These are phyloP conservation scores for Sarcoramphus papa DNA, from an alignment of 2,797 vertebrate genomes.

Conservation along the genomic window DNA sequence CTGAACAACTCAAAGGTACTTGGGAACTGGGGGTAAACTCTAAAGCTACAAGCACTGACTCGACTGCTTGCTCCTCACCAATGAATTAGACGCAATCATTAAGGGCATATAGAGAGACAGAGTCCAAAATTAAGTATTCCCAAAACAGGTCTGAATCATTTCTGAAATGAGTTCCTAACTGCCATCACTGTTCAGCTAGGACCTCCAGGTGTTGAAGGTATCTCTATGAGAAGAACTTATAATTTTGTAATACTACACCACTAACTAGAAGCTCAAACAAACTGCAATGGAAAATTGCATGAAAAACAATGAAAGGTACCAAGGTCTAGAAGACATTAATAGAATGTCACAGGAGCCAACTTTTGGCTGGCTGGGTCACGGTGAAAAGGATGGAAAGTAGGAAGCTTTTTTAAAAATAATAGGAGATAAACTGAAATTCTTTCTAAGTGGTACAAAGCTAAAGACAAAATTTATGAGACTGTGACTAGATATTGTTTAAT, in stretches of 20 bases:
- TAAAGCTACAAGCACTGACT: background rate
- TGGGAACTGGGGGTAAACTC: background rate
- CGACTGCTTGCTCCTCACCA: background rate
- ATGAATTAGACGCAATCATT: background rate
- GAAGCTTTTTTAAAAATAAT: background rate
- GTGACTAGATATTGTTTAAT: background rate
- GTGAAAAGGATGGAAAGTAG: background rate
- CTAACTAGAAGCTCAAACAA: background rate
- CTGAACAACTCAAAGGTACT: background rate
- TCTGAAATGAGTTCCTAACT: background rate
- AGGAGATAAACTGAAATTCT: background rate
- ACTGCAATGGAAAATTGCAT: background rate
- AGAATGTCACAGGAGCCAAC: background rate
- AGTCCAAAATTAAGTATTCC: background rate
- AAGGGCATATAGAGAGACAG: background rate
- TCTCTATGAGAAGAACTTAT: background rate
- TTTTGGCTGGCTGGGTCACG: accelerated
- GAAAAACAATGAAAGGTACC: background rate
- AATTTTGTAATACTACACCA: background rate
- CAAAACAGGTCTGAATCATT: background rate
- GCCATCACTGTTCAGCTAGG: accelerated
- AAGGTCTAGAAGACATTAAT: background rate
- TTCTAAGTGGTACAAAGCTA: background rate
- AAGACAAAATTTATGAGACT: background rate
- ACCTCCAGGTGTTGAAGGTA: background rate